Evolutionary conservation across 2,113 vertebrate species (phyloP).

Genomic region (Bubalus kerabau): DNA sequence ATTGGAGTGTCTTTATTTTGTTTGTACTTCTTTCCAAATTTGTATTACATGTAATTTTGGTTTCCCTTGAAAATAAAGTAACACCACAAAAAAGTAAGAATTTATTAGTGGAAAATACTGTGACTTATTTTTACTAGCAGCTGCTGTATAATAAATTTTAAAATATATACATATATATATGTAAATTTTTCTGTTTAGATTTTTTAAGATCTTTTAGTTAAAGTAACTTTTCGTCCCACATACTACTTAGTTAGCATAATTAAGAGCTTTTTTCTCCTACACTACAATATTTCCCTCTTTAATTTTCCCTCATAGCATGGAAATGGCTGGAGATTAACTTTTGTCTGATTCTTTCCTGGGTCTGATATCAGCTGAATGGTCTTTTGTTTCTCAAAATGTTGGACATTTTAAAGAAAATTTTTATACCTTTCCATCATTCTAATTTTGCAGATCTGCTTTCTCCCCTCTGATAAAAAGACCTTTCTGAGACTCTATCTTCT

Average conservation of each 20-base stretch:
- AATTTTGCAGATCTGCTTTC: slow-evolving; percentile 2
- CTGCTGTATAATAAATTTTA: neutral
- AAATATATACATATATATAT: neutral
- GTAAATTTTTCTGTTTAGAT: neutral
- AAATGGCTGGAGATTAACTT: neutral
- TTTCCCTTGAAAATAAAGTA: slow-evolving; percentile 25
- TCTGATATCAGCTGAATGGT: neutral
- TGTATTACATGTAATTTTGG: neutral
- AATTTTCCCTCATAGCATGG: neutral
- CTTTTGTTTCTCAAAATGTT: neutral
- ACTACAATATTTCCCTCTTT: neutral
- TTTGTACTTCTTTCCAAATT: neutral
- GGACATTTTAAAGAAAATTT: neutral
- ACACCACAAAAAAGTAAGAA: neutral
- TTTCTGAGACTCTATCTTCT: neutral
- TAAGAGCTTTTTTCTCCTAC: neutral
- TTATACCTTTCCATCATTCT: neutral
- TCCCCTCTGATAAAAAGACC: neutral
- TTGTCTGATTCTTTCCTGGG: neutral
- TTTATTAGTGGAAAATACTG: neutral
- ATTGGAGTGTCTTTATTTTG: neutral
- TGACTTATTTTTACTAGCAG: neutral
- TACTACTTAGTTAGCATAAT: neutral
- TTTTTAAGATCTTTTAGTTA: neutral
- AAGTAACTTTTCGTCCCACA: neutral